Evolutionary conservation across 2,113 vertebrate genomes (phyloP).

Genomic region (Cyprinodon tularosa): DNA sequence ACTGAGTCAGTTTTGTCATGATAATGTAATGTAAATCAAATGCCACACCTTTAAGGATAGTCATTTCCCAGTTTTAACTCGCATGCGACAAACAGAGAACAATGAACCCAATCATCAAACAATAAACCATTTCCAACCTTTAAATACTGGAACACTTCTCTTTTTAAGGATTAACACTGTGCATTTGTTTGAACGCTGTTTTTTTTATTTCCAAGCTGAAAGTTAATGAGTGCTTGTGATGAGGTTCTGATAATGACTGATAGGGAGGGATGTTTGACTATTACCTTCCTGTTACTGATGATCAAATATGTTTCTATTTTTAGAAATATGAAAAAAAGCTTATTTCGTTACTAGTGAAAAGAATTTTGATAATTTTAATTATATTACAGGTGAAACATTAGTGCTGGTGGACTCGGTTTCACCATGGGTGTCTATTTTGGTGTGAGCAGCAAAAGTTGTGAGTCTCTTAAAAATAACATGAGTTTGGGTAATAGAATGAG

Average conservation of each 20-base stretch:
- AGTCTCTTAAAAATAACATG: too few relatives aligned
- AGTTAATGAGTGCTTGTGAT: not conserved
- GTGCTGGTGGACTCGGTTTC: too few relatives aligned
- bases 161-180: not conserved
- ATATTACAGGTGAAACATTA: not conserved
- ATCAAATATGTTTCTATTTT: not conserved
- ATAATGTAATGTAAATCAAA: not conserved
- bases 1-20: not conserved
- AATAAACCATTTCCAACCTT: not conserved
- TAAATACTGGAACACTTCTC: not conserved
- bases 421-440: not conserved
- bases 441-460: too few relatives aligned
- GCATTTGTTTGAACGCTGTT: not conserved
- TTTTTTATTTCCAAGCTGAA: not conserved
- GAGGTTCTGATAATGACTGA: not conserved
- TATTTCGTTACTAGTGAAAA: not conserved
- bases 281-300: not conserved
- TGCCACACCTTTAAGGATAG: not conserved
- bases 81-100: not conserved
- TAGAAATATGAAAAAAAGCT: not conserved
- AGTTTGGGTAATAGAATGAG: too few relatives aligned
- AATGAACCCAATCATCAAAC: not conserved
- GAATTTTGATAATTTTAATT: not conserved
- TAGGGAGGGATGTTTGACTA: not conserved
- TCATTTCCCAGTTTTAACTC: not conserved